Evolutionary conservation across 1,140 invertebrate genomes (phyloP).

Genomic region (Dendroctonus ponderosae): DNA sequence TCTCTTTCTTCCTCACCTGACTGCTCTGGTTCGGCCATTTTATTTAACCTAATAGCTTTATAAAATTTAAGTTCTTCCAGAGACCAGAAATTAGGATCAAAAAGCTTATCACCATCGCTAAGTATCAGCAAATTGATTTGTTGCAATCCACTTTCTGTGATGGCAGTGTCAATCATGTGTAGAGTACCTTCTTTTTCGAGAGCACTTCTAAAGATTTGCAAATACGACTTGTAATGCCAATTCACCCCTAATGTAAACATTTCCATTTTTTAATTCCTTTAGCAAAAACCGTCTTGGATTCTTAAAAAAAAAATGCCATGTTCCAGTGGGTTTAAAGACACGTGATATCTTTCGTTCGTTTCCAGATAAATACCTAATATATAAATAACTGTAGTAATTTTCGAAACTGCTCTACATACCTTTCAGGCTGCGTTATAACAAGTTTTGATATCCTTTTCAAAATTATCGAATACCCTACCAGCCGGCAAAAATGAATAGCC

Average conservation of each 20-base stretch:
- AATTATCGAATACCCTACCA: constrained; percentile 41
- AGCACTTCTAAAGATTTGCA: no score
- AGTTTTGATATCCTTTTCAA: constrained; percentile 32
- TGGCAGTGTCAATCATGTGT: no score
- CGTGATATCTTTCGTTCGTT: neutral
- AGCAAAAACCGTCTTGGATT: neutral
- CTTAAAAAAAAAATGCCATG: neutral
- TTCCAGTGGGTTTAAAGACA: neutral
- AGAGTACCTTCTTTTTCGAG: no score
- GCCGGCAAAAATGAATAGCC: constrained; percentile 46
- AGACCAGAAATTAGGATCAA: no score
- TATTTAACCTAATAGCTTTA: no score
- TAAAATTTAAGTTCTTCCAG: no score
- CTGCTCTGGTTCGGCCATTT: no score
- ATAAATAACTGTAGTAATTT: neutral
- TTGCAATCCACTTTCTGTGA: no score
- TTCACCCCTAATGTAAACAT: neutral
- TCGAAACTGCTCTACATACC: neutral
- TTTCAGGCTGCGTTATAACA: constrained; percentile 1
- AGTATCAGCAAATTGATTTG: no score
- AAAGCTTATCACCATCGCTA: no score
- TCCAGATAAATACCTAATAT: neutral
- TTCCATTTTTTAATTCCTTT: neutral
- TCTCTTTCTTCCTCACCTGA: no score
- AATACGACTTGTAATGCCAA: no score